Evolutionary conservation across 2,888 invertebrate species (phyloP), one percentile per base, ranked within the genome.

Genomic region (Andrena bicolor): DNA sequence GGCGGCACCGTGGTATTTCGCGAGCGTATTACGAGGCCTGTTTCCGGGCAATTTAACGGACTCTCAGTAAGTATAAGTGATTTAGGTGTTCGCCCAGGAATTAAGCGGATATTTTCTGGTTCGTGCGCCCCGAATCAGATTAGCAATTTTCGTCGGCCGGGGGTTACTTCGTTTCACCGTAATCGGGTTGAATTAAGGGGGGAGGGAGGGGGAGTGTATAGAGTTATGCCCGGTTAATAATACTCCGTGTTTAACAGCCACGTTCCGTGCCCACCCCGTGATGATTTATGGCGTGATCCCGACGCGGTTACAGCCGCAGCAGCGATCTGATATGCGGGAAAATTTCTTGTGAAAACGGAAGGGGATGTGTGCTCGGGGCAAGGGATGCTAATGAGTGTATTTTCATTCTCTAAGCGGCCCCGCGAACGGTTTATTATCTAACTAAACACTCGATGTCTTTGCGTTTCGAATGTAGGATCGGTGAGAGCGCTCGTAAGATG

Each of bases 31-130:
- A 35, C 63, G 13, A 58, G 35, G 4, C 51, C 71, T 53, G 65
- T 66, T 76, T 66, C 76, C 76, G 41, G 20, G 41, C 71, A 80
- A 72, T 80, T 80, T 70, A 69, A 65, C 65, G 23, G 49, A 76
- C 79, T 80, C 76, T 71, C 71, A 5, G 61, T 51, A 71, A 61
- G 80, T 80, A 53, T 66, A 71, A 80, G 71, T 80, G 76, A 80
- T 71, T 80, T 76, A 71, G 58, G 69, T 60, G 64, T 32, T 70
- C 76, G 13, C 71, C 35, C 32, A 41, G 76, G 61, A 76, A 71
- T 80, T 71, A 56, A 76, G 56, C 70, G 70, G 76, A 79, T 76
- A 76, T 79, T 79, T 76, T 70, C 75, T 58, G 65, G 64, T 35
- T 23, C 51, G 30, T n/a, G 56, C 28, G 28, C 30, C 20, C 2